phyloP scores from a whole-genome alignment of 1,140 invertebrate species.

The Drosophila tani region DNA sequence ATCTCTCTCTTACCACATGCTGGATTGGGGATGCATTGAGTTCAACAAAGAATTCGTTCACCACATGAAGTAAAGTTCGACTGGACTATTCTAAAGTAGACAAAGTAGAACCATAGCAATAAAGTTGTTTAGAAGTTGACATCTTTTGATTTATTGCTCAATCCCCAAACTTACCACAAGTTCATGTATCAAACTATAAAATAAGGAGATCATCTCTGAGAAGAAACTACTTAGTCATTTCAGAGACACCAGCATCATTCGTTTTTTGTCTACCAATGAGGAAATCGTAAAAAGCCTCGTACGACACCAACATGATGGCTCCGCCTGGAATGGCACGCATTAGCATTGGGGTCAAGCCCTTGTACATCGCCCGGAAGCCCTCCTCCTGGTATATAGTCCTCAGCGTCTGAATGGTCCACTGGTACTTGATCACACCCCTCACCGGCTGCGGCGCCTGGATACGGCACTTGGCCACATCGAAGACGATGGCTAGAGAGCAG shows the following conservation, averaged over 20 bases:
- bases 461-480: constrained; percentile 96
- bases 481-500: constrained; percentile 95
- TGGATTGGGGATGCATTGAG: too few relatives aligned
- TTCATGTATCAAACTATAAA: neutral
- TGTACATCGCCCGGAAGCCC: constrained; percentile 94
- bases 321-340: constrained; percentile 17
- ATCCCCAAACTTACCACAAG: neutral
- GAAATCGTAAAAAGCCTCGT: constrained; percentile 90
- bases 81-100: too few relatives aligned
- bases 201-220: too few relatives aligned
- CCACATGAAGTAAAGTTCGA: too few relatives aligned
- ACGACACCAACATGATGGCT: constrained; percentile 95
- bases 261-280: constrained; percentile 68
- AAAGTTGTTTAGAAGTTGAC: too few relatives aligned
- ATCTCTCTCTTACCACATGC: too few relatives aligned
- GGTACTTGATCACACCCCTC: constrained; percentile 90
- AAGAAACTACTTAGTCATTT: too few relatives aligned
- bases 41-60: too few relatives aligned
- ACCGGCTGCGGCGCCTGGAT: constrained; percentile 96
- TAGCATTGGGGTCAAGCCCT: constrained; percentile 87
- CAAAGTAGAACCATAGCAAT: too few relatives aligned
- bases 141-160: neutral
- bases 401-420: constrained; percentile 90
- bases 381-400: constrained; percentile 92
- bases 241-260: neutral